Percentiles rank a stretch among this genome's conserved stretches.
Evolutionary conservation across 2,797 vertebrate genomes (phyloP).

Genomic region (Falco rusticolus): DNA sequence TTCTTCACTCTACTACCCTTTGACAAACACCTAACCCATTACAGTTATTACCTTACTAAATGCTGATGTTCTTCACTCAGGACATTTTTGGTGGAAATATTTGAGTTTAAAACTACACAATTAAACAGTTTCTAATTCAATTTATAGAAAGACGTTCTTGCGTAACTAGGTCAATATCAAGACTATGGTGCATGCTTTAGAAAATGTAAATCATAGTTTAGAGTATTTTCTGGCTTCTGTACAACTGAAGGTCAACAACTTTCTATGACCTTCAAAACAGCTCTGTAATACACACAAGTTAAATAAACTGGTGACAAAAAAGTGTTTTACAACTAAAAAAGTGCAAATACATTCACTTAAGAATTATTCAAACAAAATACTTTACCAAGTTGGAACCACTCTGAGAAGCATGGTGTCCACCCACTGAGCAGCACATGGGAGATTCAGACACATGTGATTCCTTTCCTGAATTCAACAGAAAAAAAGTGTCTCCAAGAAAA

Average conservation of each 20-base stretch:
- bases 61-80: background rate
- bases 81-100: background rate
- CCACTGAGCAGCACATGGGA: slow-evolving; percentile 16
- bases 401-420: background rate
- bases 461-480: slow-evolving; percentile 82
- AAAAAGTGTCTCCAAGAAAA: slow-evolving; percentile 89
- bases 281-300: background rate
- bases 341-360: background rate
- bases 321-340: background rate
- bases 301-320: background rate
- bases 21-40: background rate
- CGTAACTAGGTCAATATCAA: background rate
- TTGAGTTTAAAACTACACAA: background rate
- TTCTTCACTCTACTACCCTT: background rate
- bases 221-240: background rate
- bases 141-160: background rate
- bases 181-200: background rate
- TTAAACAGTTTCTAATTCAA: background rate
- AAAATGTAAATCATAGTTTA: background rate
- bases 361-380: slow-evolving; percentile 15
- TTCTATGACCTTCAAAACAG: background rate
- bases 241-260: background rate
- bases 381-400: slow-evolving; percentile 58
- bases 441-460: slow-evolving; percentile 68
- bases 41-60: background rate